Evolutionary conservation across 2,888 invertebrate genomes (phyloP).

Genomic region (Cryptophagus acutangulus): DNA sequence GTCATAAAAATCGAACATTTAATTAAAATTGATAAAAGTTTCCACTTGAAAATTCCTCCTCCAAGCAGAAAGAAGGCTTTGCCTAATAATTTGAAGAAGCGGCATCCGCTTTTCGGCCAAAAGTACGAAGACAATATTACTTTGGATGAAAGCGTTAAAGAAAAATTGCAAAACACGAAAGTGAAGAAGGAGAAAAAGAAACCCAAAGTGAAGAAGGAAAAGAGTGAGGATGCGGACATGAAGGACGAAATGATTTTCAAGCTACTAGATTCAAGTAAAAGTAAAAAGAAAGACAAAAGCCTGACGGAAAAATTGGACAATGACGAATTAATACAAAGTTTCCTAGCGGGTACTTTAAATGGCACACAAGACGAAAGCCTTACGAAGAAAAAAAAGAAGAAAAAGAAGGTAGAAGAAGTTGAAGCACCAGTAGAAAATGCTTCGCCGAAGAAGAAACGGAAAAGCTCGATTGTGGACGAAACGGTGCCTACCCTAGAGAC

Average conservation of each 20-base stretch:
- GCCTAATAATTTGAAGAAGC: conserved; percentile 32
- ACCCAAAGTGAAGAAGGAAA: conserved; percentile 7
- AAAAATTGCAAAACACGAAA: conserved; percentile 25
- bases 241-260: too few species aligned
- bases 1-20: too few species aligned
- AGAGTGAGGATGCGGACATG: conserved; percentile 1
- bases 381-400: conserved; percentile 1
- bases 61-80: too few species aligned
- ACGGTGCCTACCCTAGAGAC: too few species aligned
- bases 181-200: conserved; percentile 18
- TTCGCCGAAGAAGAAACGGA: background rate
- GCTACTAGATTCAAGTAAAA: too few species aligned
- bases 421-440: background rate
- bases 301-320: background rate
- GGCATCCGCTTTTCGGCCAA: conserved; percentile 39
- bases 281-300: background rate
- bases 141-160: conserved; percentile 29
- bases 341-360: too few species aligned
- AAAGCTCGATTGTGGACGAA: too few species aligned
- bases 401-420: background rate
- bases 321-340: too few species aligned
- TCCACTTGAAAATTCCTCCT: too few species aligned
- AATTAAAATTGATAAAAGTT: too few species aligned
- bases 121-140: conserved; percentile 33
- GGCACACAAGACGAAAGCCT: background rate